Evolutionary conservation across 2,797 vertebrate species (phyloP).

Genomic region (Lophura swinhoii): DNA sequence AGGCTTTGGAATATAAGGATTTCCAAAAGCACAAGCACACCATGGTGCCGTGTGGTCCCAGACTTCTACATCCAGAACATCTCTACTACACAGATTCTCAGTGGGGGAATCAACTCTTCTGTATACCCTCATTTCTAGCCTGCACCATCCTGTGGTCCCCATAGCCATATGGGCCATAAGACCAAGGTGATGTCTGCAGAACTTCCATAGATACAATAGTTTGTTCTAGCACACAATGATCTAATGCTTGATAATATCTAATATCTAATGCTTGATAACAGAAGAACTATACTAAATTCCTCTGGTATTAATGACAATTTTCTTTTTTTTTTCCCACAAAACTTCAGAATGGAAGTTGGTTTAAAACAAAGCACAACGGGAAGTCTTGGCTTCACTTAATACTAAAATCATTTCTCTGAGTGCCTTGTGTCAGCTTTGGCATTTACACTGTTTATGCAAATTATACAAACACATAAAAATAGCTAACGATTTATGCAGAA

Average conservation of each 20-base stretch:
- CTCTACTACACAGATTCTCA: not conserved
- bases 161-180: accelerated
- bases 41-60: accelerated
- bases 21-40: not conserved
- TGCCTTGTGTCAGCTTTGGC: not conserved
- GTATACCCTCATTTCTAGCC: not conserved
- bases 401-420: not conserved
- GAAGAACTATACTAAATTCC: not conserved
- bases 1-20: not conserved
- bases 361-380: not conserved
- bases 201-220: accelerated
- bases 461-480: not conserved
- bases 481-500: not conserved
- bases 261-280: not conserved
- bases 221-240: not conserved
- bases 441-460: not conserved
- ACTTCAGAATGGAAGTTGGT: not conserved
- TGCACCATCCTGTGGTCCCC: no score
- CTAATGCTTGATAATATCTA: not conserved
- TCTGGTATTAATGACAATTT: not conserved
- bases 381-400: not conserved
- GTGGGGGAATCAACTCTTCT: accelerated
- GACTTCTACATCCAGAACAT: not conserved
- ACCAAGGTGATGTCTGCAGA: not conserved
- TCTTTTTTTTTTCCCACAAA: not conserved